Base-by-base conservation (phyloP, 2,797 vertebrate species). In the Sebastiscus albofasciatus region DNA sequence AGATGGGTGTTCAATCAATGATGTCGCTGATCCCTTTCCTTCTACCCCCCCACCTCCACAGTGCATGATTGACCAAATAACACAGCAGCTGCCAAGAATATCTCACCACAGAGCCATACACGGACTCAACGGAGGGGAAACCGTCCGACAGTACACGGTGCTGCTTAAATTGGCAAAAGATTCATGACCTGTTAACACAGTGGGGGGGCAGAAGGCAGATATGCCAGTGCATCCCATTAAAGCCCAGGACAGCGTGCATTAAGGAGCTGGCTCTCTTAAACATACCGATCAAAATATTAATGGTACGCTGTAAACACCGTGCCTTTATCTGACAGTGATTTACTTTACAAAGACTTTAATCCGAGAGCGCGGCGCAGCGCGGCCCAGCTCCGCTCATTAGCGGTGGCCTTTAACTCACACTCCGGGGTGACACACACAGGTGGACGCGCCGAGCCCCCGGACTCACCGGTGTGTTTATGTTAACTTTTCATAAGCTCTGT, bases 401-500 rank as follows among this genome's bases (percentile, higher is more conserved):
- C 93, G 83, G 79, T 89, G 95, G 94, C 95, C 91, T 97, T 97
- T 96, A 94, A 92, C 96, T 97, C 96, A 96, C 96, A 97, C 96
- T 96, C 93, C 82, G 82, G 88, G 92, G 93, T 92, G 91, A 92
- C 94, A 92, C 79, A 95, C 95, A 92, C 97, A 97, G 97, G 97
- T 97, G 96, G 96, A 98, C 92, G 80, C 93, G 36, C 36, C 90
- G 95, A 93, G 94, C 94, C 94, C 22, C 92, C 12, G 81, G 90
- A 92, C 93, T 92, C 89, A 94, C 94, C 94, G 93, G 96, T 94
- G 94, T 95, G 94, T 97, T 96, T 96, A 97, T 96, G 96, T 97
- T 97, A 97, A 96, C 97, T 96, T 97, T 97, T 97, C 97, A 92
- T 96, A 97, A 97, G 97, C 96, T 95, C 91, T 94, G 95, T 95